Conservation (phyloP, 1,140 invertebrate genomes). For the Tetramorium parvispinum region DNA sequence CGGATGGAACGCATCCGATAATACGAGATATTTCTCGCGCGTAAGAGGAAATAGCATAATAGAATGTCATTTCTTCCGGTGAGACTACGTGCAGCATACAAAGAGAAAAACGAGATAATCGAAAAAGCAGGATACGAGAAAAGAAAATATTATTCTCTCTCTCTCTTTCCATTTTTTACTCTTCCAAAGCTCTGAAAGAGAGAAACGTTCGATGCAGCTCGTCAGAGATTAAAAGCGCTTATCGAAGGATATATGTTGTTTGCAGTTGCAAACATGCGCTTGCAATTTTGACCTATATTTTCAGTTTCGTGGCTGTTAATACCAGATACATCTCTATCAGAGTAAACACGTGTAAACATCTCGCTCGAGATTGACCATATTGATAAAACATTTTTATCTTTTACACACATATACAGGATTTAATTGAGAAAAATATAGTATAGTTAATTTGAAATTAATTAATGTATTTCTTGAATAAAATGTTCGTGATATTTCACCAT, state of each 20-base stretch:
- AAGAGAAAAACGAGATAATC: slow-evolving; percentile 21
- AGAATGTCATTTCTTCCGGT: neutral
- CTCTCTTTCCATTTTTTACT: neutral
- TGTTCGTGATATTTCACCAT: neutral
- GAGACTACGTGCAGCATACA: neutral
- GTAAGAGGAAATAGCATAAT: neutral
- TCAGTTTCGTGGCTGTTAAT: neutral
- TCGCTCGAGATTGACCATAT: neutral
- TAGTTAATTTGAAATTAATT: neutral
- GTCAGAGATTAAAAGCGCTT: slow-evolving; percentile 20
- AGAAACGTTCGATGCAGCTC: neutral
- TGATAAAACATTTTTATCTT: neutral
- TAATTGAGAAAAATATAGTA: neutral
- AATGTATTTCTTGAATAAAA: neutral
- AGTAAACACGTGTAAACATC: neutral
- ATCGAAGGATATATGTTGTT: neutral
- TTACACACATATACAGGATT: neutral
- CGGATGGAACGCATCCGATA: slow-evolving; percentile 10
- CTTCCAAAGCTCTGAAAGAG: neutral
- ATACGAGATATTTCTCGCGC: slow-evolving; percentile 20
- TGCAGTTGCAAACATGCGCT: neutral
- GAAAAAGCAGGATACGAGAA: neutral
- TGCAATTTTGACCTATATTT: slow-evolving; percentile 34
- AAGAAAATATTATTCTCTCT: neutral
- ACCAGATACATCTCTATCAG: neutral